Percentiles rank a stretch among this genome's conserved stretches.
phyloP scores from a whole-genome alignment of 2,113 vertebrate genomes.

The Lampris incognitus region DNA sequence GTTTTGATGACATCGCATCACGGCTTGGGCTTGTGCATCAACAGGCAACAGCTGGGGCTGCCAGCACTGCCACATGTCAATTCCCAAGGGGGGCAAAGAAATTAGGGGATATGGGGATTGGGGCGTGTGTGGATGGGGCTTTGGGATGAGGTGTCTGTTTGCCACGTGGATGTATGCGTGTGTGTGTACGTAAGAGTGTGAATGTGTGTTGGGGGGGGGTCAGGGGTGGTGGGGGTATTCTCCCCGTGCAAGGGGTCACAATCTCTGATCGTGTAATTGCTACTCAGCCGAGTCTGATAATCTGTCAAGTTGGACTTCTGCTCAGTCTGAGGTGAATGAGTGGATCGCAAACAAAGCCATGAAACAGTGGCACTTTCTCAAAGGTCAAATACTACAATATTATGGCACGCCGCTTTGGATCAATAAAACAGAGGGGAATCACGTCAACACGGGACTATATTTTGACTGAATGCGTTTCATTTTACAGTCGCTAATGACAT shows the following conservation, averaged over 20 bases:
- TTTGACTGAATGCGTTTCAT: background rate
- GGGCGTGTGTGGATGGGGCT: no score
- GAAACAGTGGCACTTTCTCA: background rate
- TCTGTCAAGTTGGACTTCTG: background rate
- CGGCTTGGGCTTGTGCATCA: conserved; percentile 53
- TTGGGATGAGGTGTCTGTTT: background rate
- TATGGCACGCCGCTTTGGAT: conserved; percentile 4
- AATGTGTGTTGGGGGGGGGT: conserved; percentile 7
- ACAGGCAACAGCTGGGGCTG: conserved; percentile 68
- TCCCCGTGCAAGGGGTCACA: conserved; percentile 7
- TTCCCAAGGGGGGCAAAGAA: conserved; percentile 20
- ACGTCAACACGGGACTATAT: background rate
- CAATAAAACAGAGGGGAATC: conserved; percentile 37
- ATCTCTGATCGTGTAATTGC: conserved; percentile 12
- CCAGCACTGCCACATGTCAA: conserved; percentile 45
- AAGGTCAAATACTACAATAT: background rate
- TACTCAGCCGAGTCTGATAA: background rate
- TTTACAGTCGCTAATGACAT: no score
- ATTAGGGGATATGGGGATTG: background rate
- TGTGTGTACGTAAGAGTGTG: conserved; percentile 4
- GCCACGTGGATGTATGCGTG: background rate
- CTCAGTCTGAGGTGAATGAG: background rate
- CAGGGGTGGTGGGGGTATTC: background rate
- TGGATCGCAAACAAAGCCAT: background rate
- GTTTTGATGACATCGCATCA: conserved; percentile 59